phyloP scores from a whole-genome alignment of 2,888 invertebrate species.

The Chloroclystis v-ata region DNA sequence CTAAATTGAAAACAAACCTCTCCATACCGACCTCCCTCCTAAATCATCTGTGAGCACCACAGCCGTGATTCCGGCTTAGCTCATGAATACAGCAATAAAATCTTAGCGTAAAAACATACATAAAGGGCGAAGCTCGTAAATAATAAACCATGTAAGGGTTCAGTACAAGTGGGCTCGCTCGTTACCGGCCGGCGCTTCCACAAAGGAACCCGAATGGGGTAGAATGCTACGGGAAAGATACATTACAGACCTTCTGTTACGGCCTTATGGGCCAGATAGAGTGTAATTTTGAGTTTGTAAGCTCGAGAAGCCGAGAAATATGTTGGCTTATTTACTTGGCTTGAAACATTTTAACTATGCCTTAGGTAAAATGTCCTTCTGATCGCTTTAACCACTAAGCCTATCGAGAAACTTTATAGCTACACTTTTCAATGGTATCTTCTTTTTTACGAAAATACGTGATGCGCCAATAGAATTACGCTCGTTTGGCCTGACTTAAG shows the following conservation, averaged over 20 bases:
- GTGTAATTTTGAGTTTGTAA: too few species aligned
- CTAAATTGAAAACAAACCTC: too few species aligned
- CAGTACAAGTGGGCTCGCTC: slow-evolving; percentile 64
- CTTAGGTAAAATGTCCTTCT: too few species aligned
- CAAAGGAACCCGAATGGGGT: slow-evolving; percentile 65
- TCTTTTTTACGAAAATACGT: too few species aligned
- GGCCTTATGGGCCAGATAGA: slow-evolving; percentile 32
- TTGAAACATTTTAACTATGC: too few species aligned
- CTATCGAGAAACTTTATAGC: too few species aligned
- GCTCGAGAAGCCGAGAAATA: too few species aligned
- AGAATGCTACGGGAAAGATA: slow-evolving; percentile 45
- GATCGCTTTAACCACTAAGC: too few species aligned
- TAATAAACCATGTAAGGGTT: slow-evolving; percentile 71
- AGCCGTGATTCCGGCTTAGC: slow-evolving; percentile 53
- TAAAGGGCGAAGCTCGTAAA: slow-evolving; percentile 73
- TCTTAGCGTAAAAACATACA: slow-evolving; percentile 74
- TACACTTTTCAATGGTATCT: too few species aligned
- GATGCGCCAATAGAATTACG: too few species aligned
- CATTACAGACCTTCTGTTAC: slow-evolving; percentile 63
- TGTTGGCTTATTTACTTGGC: too few species aligned
- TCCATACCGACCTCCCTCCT: slow-evolving; percentile 6
- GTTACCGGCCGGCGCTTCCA: slow-evolving; percentile 65
- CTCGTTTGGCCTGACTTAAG: too few species aligned
- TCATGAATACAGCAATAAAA: slow-evolving; percentile 75
- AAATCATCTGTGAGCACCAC: slow-evolving; percentile 20